Evolutionary conservation across 1,140 invertebrate genomes (phyloP).

Genomic region (Lordiphosa mommai): DNA sequence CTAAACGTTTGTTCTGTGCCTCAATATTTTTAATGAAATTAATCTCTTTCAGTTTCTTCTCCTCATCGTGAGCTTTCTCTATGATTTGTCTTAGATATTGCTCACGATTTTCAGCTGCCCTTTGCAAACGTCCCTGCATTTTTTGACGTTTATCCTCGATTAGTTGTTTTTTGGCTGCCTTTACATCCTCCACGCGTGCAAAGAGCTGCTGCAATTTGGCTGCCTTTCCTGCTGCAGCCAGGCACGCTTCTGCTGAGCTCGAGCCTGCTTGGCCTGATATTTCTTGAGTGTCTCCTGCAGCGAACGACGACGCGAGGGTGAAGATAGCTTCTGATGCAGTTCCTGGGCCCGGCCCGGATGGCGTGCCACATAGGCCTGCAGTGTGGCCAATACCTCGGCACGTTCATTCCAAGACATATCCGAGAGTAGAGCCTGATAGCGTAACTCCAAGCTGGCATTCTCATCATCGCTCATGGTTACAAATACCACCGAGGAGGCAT

Average conservation of each 20-base stretch:
- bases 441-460: slow-evolving; percentile 81
- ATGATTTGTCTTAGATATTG: slow-evolving; percentile 89
- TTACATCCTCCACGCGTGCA: slow-evolving; percentile 95
- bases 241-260: slow-evolving; percentile 88
- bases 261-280: slow-evolving; percentile 93
- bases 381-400: slow-evolving; percentile 87
- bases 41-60: slow-evolving; percentile 97
- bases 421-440: slow-evolving; percentile 87
- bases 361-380: slow-evolving; percentile 88
- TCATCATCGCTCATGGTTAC: slow-evolving; percentile 66
- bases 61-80: slow-evolving; percentile 97
- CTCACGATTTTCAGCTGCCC: slow-evolving; percentile 95
- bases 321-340: slow-evolving; percentile 95
- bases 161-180: slow-evolving; percentile 91
- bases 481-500: slow-evolving; percentile 50
- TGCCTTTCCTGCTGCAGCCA: slow-evolving; percentile 91
- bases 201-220: slow-evolving; percentile 91
- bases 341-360: slow-evolving; percentile 94
- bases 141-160: slow-evolving; percentile 91
- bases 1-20: slow-evolving; percentile 95
- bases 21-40: slow-evolving; percentile 98
- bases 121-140: slow-evolving; percentile 91
- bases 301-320: slow-evolving; percentile 91
- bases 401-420: slow-evolving; percentile 90
- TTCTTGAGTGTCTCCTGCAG: slow-evolving; percentile 88